Base-by-base conservation (phyloP, 1,140 invertebrate genomes). In the Nasonia giraulti region DNA sequence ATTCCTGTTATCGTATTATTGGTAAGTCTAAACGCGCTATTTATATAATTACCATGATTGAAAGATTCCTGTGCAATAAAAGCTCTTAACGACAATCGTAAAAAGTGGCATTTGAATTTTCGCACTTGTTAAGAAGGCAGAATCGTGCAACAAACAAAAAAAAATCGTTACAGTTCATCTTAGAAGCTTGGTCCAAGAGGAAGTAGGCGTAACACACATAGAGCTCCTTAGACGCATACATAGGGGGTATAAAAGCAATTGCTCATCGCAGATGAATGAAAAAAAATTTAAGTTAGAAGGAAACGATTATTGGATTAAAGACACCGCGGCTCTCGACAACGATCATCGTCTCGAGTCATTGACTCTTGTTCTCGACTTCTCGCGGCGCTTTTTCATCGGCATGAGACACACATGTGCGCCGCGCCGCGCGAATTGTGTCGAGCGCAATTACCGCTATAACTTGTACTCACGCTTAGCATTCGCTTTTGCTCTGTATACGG, bases 1-100 rank as follows among this genome's bases (percentile, higher is more conserved):
- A 11, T 89, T 96, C 10, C 94, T 97, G 83, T 86, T 97, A 14
- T 94, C 95, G 17, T 97, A 96, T 89, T 96, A 96, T 83, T 97
- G 95, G 93, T 93, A 88, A 87, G 87, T 87, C 40, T 44, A 27
- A 27, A 27, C 27, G 27, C 10, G 40, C 6, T 55, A 17, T 55
- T 55, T 55, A 17, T 50, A 12, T 50, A 50, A 12, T 50, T 50
- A 50, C 14, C 47, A 37, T 37, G 33, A 37, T 37, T 37, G 33
- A 37, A 37, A 37, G 33, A 37, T 4, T 4, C 33, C 3, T 37
- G 33, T 37, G 33, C 4, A 37, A 37, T 0, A 37, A 37, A 37
- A 37, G 33, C 33, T 37, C 33, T 37, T 37, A 37, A 37, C 33
- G 5, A 37, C 33, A 37, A 37, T 37, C 33, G 33, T 6, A 37